Evolutionary conservation across 2,797 vertebrate genomes (phyloP).

Genomic region (Eleutherodactylus coqui): DNA sequence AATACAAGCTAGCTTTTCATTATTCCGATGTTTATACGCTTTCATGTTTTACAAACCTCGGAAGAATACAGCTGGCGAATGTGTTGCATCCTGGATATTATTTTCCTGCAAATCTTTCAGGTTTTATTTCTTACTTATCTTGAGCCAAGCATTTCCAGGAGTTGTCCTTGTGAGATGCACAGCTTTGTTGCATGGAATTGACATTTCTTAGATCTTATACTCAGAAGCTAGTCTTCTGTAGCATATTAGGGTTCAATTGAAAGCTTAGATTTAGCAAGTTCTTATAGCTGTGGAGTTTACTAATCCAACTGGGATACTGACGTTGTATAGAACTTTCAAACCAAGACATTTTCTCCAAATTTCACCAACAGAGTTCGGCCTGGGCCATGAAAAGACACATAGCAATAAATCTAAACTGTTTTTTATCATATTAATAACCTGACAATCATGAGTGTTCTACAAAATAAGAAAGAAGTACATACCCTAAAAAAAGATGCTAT

Average conservation of each 20-base stretch:
- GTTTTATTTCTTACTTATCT: constrained; percentile 50
- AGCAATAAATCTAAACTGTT: not conserved
- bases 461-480: not conserved
- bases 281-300: constrained; percentile 30
- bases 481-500: no score
- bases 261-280: constrained; percentile 47
- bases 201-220: constrained; percentile 52
- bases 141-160: constrained; percentile 35
- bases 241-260: constrained; percentile 54
- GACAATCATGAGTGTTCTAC: not conserved
- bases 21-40: constrained; percentile 10
- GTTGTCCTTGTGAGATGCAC: constrained; percentile 37
- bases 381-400: not conserved
- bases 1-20: not conserved
- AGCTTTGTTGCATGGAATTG: constrained; percentile 21
- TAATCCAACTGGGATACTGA: constrained; percentile 53
- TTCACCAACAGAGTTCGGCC: not conserved
- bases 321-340: constrained; percentile 31
- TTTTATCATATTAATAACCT: not conserved
- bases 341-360: constrained; percentile 17
- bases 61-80: constrained; percentile 49
- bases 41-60: constrained; percentile 23
- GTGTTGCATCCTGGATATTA: constrained; percentile 37
- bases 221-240: constrained; percentile 42
- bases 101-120: constrained; percentile 49